Evolutionary conservation across 2,888 invertebrate genomes (phyloP).

Genomic region (Pomacea canaliculata): DNA sequence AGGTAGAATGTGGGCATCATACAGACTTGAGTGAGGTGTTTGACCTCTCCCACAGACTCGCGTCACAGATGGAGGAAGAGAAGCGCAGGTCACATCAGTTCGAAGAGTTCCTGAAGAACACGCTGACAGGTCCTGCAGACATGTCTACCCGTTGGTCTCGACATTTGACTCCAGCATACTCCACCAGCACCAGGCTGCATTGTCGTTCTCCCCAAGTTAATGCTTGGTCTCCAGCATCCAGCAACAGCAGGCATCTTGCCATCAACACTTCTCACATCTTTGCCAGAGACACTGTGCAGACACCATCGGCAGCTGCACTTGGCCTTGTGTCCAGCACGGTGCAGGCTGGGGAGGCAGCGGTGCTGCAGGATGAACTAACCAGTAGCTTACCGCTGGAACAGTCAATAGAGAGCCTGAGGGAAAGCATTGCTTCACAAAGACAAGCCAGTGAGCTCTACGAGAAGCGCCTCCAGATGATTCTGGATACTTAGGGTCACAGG

Average conservation of each 20-base stretch:
- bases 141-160: neutral
- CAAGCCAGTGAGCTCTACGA: conserved; percentile 48
- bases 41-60: neutral
- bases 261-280: neutral
- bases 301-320: neutral
- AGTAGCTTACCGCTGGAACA: conserved; percentile 7
- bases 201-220: neutral
- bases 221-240: no score
- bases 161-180: neutral
- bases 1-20: no score
- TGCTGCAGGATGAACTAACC: no score
- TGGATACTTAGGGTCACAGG: conserved; percentile 6
- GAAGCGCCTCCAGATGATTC: conserved; percentile 36
- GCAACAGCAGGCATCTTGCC: no score
- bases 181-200: neutral
- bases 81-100: conserved; percentile 16
- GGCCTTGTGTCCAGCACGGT: no score
- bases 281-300: neutral
- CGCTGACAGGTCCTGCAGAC: conserved; percentile 4
- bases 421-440: conserved; percentile 38
- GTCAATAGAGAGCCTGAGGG: conserved; percentile 30
- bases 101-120: conserved; percentile 27
- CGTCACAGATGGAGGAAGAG: conserved; percentile 14
- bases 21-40: no score
- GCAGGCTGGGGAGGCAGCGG: neutral